Conservation (phyloP, 53 echinoderm and acorn worm genomes). For the Holothuria leucospilota region DNA sequence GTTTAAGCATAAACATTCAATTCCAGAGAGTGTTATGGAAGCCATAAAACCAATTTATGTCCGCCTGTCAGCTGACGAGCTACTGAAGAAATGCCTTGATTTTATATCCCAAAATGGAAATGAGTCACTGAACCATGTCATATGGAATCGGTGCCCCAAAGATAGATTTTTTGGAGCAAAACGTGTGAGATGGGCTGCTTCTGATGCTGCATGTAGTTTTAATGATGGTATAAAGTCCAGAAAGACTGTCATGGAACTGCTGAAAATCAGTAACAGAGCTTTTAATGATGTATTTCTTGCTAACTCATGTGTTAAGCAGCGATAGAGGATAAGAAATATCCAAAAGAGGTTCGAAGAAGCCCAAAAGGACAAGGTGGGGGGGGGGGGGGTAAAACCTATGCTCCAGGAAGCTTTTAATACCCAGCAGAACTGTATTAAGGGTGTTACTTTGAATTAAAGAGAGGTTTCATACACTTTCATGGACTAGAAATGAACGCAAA, state of each 20-base stretch:
- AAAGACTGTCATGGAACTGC: not conserved
- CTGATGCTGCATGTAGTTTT: not conserved
- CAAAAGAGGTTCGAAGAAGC: constrained; percentile 21
- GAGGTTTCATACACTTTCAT: too few relatives aligned
- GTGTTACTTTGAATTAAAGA: not conserved
- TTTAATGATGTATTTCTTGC: not conserved
- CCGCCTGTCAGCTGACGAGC: not conserved
- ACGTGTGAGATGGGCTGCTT: constrained; percentile 27
- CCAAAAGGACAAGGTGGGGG: constrained; percentile 1
- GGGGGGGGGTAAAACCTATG: too few relatives aligned
- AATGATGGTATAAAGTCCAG: constrained; percentile 39
- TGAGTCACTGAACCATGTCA: not conserved
- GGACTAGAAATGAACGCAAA: too few relatives aligned
- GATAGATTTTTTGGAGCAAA: constrained; percentile 23
- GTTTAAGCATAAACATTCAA: constrained; percentile 25
- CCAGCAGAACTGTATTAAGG: not conserved
- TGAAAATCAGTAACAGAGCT: constrained; percentile 26
- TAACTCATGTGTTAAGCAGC: not conserved
- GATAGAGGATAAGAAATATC: not conserved
- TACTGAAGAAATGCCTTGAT: not conserved
- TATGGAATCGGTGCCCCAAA: not conserved
- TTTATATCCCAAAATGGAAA: constrained; percentile 20
- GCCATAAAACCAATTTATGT: constrained; percentile 25
- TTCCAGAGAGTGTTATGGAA: constrained; percentile 21
- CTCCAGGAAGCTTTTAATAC: not conserved